Base-by-base conservation (phyloP, 2,113 vertebrate genomes). In the Pluvialis apricaria region DNA sequence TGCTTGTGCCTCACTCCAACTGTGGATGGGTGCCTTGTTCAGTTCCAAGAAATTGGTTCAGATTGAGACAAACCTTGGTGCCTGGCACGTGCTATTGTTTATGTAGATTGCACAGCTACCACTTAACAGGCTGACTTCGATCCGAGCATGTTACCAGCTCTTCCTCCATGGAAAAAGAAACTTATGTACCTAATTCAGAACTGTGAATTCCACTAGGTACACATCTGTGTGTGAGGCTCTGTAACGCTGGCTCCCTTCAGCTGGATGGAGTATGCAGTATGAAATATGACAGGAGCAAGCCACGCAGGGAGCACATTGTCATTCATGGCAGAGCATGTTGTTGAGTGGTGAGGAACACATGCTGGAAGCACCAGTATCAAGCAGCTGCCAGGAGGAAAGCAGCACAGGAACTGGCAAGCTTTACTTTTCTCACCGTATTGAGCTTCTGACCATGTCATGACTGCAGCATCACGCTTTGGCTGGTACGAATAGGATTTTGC, bases 181-280 rank as follows among this genome's bases (percentile, higher is more conserved):
- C 10, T 5, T 3, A 5, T 3, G 21, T 5, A 2, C 21, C 65
- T 36, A 28, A 32, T 3, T 47, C 24, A 28, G 51, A 88, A 11
- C 29, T 8, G 7, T 5, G 60, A 51, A 32, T 44, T 24, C 78
- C 57, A 13, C 26, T 10, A 34, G 54, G 20, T 11, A 32, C 29
- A 6, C 0, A 0, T 44, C 8, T 7, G 5, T 0, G 1, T 15
- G 9, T 8, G 52, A 79, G 29, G 31, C 5, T 21, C 11, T 28
- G 49, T 8, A 34, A 0, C 0, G 0, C 26, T 29, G 40, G 24
- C 25, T 84, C 15, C 40, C 29, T 45, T 18, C 7, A 10, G 55
- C 69, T 71, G 34, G 12, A 10, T 11, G 38, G 38, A 62, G 10
- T 20, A 19, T 0, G 10, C 38, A 55, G 2, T 6, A 6, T 12